A percentile compares a stretch with the other conserved stretches of the same genome.
phyloP scores from a whole-genome alignment of 2,797 vertebrate genomes.

The Syngnathus acus region DNA sequence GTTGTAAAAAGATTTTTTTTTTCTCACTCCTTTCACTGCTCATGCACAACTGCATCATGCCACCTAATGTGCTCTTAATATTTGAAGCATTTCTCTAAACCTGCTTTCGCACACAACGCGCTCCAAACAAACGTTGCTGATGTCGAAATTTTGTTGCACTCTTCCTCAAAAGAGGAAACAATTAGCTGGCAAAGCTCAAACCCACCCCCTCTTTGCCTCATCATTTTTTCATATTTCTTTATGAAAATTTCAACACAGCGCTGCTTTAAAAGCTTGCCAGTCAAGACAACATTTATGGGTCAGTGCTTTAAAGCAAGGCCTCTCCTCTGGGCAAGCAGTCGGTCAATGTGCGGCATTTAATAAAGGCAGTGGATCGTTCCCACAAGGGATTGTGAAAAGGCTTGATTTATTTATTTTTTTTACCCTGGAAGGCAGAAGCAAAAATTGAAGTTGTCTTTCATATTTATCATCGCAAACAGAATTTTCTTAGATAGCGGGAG shows the following conservation, averaged over 20 bases:
- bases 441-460: not conserved
- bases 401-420: slow-evolving; percentile 4
- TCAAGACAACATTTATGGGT: slow-evolving; percentile 45
- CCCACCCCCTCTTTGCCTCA: slow-evolving; percentile 30
- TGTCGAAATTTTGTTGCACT: slow-evolving; percentile 46
- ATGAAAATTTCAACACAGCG: slow-evolving; percentile 64
- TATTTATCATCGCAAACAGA: not conserved
- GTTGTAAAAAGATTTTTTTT: not conserved
- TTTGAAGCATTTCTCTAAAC: not conserved
- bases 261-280: slow-evolving; percentile 49
- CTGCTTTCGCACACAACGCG: not conserved
- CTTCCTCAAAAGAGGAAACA: slow-evolving; percentile 37
- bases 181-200: slow-evolving; percentile 42
- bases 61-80: slow-evolving; percentile 5
- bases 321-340: slow-evolving; percentile 52
- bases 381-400: slow-evolving; percentile 25
- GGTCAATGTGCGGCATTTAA: not conserved
- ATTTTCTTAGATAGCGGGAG: not conserved
- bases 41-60: slow-evolving; percentile 22
- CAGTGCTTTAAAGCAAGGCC: slow-evolving; percentile 49
- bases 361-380: slow-evolving; percentile 11
- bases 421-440: not conserved
- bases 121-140: slow-evolving; percentile 35
- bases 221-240: slow-evolving; percentile 64
- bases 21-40: slow-evolving; percentile 14